Evolutionary conservation across 2,888 invertebrate genomes (phyloP), one percentile per base, ranked within the genome.

Genomic region (Malacosoma neustria): DNA sequence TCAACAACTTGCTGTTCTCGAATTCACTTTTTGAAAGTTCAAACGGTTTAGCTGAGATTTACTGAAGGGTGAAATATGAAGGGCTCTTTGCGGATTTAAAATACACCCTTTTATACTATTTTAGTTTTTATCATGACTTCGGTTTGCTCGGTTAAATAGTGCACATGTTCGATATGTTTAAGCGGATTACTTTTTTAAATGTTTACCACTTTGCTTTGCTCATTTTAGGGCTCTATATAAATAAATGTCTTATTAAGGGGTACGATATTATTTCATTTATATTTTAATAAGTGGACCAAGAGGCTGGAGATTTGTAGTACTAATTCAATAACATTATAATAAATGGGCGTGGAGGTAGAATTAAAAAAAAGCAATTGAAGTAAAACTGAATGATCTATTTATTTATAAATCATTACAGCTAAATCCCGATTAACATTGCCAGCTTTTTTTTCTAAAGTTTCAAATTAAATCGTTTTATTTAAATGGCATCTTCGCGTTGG

Each of bases 41-140:
- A 63, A 72, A 66, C 63, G 61, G 68, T 71, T 64, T 56, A 69
- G 60, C 55, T 67, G 50, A 47, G 53, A 51, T 52, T 61, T 54
- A 55, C 38, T 57, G 72, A 70, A 69, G 81, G 82, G 74, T 79
- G 63, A 77, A 84, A 80, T 76, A 76, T 77, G 61, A 48, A 49
- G 62, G 66, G 69, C 55, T 65, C 67, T 72, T 73, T 70, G 74
- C 71, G 62, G 76, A 77, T 80, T 79, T 69, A 70, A 72, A 71
- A 64, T 55, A 22, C 9, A 22, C 22, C 22, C 22, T 22, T 36
- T 39, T 35, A 46, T 52, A 38, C 45, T 50, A 46, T 52, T 44
- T 50, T 48, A 22, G 22, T 22, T 22, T 4, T 22, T 22, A 22
- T 22, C 22, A 37, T 33, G 42, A 43, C 40, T 52, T 46, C 38